phyloP scores from a whole-genome alignment of 2,888 invertebrate species.

The Macropis europaea region DNA sequence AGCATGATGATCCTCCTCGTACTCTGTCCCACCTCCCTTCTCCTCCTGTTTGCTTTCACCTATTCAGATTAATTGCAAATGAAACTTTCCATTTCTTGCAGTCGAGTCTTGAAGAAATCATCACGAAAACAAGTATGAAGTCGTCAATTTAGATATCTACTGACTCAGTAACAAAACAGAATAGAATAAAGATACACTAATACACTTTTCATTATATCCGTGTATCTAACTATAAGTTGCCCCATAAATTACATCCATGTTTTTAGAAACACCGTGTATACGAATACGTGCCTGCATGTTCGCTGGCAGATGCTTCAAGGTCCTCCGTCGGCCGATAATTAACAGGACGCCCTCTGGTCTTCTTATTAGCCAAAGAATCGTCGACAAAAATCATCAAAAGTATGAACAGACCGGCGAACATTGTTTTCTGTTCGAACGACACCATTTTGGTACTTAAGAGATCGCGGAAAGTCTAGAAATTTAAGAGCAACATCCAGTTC shows the following conservation, averaged over 20 bases:
- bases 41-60: constrained; percentile 58
- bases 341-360: constrained; percentile 55
- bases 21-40: constrained; percentile 59
- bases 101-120: not conserved
- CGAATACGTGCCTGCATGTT: constrained; percentile 26
- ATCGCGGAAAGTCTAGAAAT: not conserved
- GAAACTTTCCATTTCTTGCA: not conserved
- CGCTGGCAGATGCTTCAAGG: constrained; percentile 64
- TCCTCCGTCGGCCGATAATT: constrained; percentile 64
- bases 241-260: not conserved
- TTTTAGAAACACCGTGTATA: not conserved
- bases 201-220: too few relatives aligned
- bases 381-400: not conserved
- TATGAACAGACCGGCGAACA: constrained; percentile 2
- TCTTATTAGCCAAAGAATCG: constrained; percentile 35
- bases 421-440: not conserved
- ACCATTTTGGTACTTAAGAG: not conserved
- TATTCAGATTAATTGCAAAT: constrained; percentile 51
- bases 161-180: too few relatives aligned
- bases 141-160: too few relatives aligned
- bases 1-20: constrained; percentile 63
- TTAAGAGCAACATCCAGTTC: not conserved
- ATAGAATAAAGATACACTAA: too few relatives aligned
- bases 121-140: too few relatives aligned
- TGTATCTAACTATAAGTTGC: too few relatives aligned